Evolutionary conservation across 1,140 invertebrate genomes (phyloP), one percentile per base, ranked within the genome.

Genomic region (Dolichoris vasculosae): DNA sequence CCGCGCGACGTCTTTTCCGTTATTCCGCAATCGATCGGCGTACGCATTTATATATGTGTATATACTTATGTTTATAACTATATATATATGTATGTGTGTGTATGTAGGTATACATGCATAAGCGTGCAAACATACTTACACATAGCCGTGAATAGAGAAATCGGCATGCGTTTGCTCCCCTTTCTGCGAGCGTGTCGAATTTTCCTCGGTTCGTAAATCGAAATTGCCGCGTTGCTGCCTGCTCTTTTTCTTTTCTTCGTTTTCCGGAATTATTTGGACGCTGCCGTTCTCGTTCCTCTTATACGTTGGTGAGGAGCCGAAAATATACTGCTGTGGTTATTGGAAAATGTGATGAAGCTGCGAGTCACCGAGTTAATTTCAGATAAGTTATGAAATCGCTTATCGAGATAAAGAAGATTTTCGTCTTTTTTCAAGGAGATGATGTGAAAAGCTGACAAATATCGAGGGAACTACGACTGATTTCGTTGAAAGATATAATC

Each of bases 191-290:
- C 51, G 32, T 15, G 64, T 23, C 83, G 77, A 75, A 85, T 85
- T 85, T 85, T 85, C 77, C 64, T 81, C 67, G 84, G 67, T 85
- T 75, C 84, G 78, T 85, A 85, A 85, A 85, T 85, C 78, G 84
- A 81, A 40, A 85, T 81, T 71, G 84, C 69, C 35, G 7, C 9
- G 13, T 67, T 23, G 43, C n/a, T 32, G 63, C 83, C 35, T 46
- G 35, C 64, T 35, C 69, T 71, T 84, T 32, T 15, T 59, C 64
- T 23, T 32, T 84, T 40, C 83, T 38, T 51, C 59, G n/a, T n/a
- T 67, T 67, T 79, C 76, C 75, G 55, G 63, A 84, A 84, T 78
- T 78, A 64, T 84, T 55, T 64, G 23, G 55, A 26, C 55, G 55
- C 23, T 26, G 23, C 26, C 55, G 55, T 26, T 59, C 23, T 59